Conservation (phyloP, 2,888 invertebrate genomes). For the Sarcophaga caerulescens region DNA sequence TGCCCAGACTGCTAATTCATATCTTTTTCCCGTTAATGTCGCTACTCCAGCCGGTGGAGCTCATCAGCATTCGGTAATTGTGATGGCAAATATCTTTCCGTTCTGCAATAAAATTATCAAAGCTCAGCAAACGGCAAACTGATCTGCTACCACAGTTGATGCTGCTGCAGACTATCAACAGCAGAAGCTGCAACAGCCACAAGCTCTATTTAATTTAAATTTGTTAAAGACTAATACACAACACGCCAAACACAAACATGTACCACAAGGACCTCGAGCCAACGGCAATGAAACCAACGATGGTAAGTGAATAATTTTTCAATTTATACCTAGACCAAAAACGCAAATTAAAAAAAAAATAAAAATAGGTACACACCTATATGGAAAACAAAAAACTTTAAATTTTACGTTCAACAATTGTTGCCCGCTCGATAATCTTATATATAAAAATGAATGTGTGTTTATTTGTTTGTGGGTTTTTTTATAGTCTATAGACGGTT, state of each 20-base stretch:
- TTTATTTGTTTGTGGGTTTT: too few species aligned
- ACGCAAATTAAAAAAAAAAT: too few species aligned
- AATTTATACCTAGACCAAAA: constrained; percentile 30
- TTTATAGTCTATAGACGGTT: too few species aligned
- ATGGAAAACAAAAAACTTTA: too few species aligned
- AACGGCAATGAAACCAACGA: constrained; percentile 55
- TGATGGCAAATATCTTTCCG: neutral
- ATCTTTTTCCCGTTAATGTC: neutral
- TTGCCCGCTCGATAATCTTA: too few species aligned
- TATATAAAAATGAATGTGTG: too few species aligned
- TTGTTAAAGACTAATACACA: constrained; percentile 54
- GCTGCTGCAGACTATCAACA: constrained; percentile 50
- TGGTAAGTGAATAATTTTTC: constrained; percentile 63
- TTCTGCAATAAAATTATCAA: neutral
- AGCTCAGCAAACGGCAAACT: constrained; percentile 6
- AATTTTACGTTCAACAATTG: too few species aligned
- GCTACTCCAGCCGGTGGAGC: constrained; percentile 67
- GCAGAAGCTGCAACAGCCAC: constrained; percentile 57
- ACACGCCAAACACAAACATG: constrained; percentile 43
- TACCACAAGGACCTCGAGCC: constrained; percentile 52
- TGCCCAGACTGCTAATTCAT: constrained; percentile 1
- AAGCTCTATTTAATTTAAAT: constrained; percentile 59
- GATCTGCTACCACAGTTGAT: constrained; percentile 64
- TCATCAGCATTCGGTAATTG: constrained; percentile 39
- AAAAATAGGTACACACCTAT: too few species aligned